Conservation (phyloP, 2,113 vertebrate species). For the Castor canadensis region DNA sequence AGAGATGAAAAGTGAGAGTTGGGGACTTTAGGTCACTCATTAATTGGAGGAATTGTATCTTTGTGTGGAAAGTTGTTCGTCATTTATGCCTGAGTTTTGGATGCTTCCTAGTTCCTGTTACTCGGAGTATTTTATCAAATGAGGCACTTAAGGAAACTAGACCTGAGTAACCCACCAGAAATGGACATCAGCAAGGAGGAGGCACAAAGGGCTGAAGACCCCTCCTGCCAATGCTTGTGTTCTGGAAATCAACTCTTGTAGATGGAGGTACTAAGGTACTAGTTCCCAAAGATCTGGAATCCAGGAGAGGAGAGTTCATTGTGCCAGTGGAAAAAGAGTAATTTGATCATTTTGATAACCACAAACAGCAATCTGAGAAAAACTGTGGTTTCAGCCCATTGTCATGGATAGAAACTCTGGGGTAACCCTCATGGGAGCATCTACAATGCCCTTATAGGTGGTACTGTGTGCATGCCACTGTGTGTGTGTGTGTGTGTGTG, state of each 20-base stretch:
- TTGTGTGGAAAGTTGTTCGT: not conserved
- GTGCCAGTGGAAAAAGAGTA: not conserved
- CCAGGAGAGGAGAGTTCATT: not conserved
- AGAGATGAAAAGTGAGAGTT: not conserved
- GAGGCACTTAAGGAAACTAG: not conserved
- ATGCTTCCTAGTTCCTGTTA: not conserved
- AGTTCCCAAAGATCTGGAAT: not conserved
- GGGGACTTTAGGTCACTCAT: not conserved
- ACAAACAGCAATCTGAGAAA: not conserved
- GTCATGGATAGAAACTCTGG: not conserved
- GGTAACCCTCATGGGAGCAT: not conserved
- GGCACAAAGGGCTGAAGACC: not conserved
- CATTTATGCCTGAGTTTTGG: not conserved
- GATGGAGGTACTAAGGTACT: not conserved
- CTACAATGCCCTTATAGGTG: accelerated
- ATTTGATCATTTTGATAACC: not conserved
- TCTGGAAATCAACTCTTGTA: not conserved
- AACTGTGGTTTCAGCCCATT: not conserved
- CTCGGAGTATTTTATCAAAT: not conserved
- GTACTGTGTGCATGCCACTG: too few relatives aligned
- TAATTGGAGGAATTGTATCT: not conserved
- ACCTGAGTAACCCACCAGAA: not conserved
- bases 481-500: too few relatives aligned
- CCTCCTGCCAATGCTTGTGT: accelerated
- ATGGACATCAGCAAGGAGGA: too few relatives aligned